Conservation (phyloP, 2,888 invertebrate genomes). For the Griposia aprilina region DNA sequence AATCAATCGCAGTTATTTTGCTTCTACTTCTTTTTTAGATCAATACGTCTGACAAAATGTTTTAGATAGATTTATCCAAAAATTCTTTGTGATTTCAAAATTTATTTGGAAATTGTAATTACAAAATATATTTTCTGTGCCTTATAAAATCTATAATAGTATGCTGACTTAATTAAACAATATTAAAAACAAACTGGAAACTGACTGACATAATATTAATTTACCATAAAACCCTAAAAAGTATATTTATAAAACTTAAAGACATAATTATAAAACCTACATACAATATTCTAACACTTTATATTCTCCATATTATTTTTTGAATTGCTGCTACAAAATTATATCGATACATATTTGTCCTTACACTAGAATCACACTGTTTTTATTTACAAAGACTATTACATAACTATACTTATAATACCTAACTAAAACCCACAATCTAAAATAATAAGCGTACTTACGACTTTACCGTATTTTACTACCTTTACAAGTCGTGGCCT, state of each 20-base stretch:
- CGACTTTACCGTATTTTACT: constrained; percentile 28
- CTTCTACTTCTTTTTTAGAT: background rate
- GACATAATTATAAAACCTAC: constrained; percentile 22
- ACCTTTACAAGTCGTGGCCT: background rate
- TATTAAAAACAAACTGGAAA: constrained; percentile 30
- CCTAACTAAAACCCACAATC: constrained; percentile 42
- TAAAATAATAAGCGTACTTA: constrained; percentile 66
- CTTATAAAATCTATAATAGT: constrained; percentile 13
- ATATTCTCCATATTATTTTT: constrained; percentile 33
- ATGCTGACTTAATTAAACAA: constrained; percentile 26
- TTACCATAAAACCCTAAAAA: constrained; percentile 42
- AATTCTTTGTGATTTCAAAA: background rate
- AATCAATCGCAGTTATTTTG: background rate
- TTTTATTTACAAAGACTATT: constrained; percentile 59
- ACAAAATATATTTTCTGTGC: constrained; percentile 1
- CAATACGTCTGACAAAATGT: background rate
- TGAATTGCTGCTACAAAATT: constrained; percentile 28
- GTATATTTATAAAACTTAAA: constrained; percentile 28
- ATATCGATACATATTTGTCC: constrained; percentile 53
- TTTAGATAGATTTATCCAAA: background rate
- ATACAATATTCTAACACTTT: constrained; percentile 20
- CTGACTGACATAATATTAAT: constrained; percentile 32
- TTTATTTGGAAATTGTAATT: background rate
- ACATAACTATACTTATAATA: constrained; percentile 6
- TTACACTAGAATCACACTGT: constrained; percentile 70